A percentile compares a stretch with the other conserved stretches of the same genome.
Conservation (phyloP, 2,888 invertebrate species). For the Periphyllus acericola region DNA sequence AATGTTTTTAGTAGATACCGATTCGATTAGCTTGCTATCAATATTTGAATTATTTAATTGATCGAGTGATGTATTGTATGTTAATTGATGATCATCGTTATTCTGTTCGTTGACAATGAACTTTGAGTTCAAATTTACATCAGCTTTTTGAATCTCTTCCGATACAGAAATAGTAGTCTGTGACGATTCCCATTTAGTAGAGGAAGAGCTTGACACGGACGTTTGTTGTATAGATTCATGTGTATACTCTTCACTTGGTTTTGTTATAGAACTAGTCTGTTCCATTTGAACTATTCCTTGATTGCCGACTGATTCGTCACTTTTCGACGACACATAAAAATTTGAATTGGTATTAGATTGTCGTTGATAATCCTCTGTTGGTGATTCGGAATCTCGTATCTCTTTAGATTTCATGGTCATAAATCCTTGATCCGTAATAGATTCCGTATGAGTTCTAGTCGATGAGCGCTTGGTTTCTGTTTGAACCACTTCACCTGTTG, state of each 20-base stretch:
- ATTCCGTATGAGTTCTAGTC: constrained; percentile 72
- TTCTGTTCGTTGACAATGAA: constrained; percentile 12
- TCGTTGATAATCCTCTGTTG: constrained; percentile 72
- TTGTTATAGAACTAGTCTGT: not conserved
- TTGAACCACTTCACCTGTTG: constrained; percentile 68
- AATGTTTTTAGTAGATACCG: not conserved
- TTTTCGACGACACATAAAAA: constrained; percentile 21
- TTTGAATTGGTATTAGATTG: constrained; percentile 49
- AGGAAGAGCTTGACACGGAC: constrained; percentile 16
- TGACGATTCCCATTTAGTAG: constrained; percentile 44
- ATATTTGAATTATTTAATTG: not conserved
- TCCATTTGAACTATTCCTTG: constrained; percentile 18
- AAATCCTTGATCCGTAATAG: constrained; percentile 80
- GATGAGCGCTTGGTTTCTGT: constrained; percentile 60
- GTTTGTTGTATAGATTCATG: not conserved
- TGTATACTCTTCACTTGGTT: constrained; percentile 25
- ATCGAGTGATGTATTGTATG: constrained; percentile 9
- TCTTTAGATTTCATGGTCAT: constrained; percentile 82
- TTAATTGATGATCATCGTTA: not conserved
- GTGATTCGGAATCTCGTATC: constrained; percentile 81
- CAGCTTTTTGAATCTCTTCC: constrained; percentile 41
- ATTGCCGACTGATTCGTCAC: not conserved
- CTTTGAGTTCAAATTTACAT: constrained; percentile 18
- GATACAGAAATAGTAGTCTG: constrained; percentile 39
- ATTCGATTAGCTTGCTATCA: constrained; percentile 8